Base-by-base conservation (phyloP, 1,140 invertebrate species). In the Drosophila tsacasi region DNA sequence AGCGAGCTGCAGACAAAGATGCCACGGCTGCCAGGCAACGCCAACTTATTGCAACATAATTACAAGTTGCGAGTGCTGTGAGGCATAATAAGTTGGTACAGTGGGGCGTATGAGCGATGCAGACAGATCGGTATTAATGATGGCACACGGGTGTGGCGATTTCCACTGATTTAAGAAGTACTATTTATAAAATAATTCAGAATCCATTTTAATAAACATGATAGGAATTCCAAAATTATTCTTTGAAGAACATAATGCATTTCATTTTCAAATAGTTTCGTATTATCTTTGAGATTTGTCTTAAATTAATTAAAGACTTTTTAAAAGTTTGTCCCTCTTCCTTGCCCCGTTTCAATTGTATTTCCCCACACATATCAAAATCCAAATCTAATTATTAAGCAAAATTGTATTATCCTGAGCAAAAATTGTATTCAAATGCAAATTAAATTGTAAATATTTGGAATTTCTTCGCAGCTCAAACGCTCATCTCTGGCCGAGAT, bases 11-110 rank as follows among this genome's bases (percentile, higher is more conserved):
- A 42, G 39, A 66, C 52, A 47, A 76, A 30, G 46, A 39, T 54
- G 68, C 47, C 59, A 49, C 46, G 46, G 44, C 65, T 50, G 54
- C 44, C 35, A 64, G 35, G 58, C 62, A 47, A 19, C 39, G 30
- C 67, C 62, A 83, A 74, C 59, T 83, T 91, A 79, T 77, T 83
- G 86, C 86, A 91, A 78, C 77, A 91, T 83, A 87, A 91, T 91
- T 86, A 82, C 74, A 76, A 74, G 67, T 76, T 74, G 62, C 60
- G 40, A 59, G 59, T 39, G 68, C 57, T 72, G 77, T 35, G 64
- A 54, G 50, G 85, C 73, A 84, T 89, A 76, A 61, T 63, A 84
- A 90, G 77, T 69, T 52, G 52, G 74, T 55, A 72, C 55, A 58
- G 0, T 39, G 49, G 37, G 60, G 49, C 69, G 77, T 66, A 83